phyloP scores from a whole-genome alignment of 2,888 invertebrate species.

The Ichneumoninae sp. region DNA sequence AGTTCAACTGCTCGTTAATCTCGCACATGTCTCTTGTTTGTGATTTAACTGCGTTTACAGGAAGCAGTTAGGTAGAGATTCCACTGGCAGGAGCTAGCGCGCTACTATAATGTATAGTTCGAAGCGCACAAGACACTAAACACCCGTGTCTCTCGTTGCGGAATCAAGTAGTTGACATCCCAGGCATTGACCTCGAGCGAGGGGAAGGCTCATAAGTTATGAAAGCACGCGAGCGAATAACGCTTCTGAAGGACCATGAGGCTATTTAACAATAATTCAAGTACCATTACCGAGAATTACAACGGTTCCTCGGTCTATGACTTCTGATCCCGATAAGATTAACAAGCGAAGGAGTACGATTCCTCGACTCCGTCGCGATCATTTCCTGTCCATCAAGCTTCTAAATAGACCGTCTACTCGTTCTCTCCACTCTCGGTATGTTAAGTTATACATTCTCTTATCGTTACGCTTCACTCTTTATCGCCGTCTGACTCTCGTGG shows the following conservation, averaged over 20 bases:
- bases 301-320: conserved; percentile 31
- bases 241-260: background rate
- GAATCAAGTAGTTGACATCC: conserved; percentile 48
- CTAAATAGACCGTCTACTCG: background rate
- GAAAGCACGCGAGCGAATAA: conserved; percentile 4
- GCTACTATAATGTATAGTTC: conserved; percentile 9
- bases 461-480: conserved; percentile 5
- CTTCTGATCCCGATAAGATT: conserved; percentile 29
- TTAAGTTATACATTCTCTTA: background rate
- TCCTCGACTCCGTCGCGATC: background rate
- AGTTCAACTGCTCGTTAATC: background rate
- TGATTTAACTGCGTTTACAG: conserved; percentile 38
- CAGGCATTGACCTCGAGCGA: conserved; percentile 37
- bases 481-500: conserved; percentile 4
- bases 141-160: conserved; percentile 14
- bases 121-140: background rate
- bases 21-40: conserved; percentile 9
- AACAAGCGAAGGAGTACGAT: background rate
- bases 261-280: conserved; percentile 47
- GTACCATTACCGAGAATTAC: conserved; percentile 24
- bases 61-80: conserved; percentile 29
- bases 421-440: background rate
- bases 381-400: conserved; percentile 3
- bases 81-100: background rate
- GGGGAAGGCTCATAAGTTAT: background rate